Conservation (phyloP, 2,888 invertebrate genomes). For the Amaurobius ferox region DNA sequence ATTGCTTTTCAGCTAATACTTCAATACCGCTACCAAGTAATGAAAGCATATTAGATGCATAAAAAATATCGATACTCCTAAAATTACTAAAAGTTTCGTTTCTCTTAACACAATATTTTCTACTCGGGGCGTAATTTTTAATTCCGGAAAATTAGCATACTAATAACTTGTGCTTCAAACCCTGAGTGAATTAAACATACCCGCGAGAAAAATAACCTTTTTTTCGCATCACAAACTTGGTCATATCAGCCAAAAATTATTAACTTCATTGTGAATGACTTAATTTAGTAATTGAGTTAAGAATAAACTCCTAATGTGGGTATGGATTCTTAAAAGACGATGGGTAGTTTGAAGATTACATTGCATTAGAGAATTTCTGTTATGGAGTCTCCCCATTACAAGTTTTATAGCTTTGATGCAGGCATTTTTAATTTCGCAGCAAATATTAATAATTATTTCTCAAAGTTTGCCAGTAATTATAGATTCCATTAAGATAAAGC, state of each 20-base stretch:
- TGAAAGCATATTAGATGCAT: neutral
- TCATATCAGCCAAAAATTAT: neutral
- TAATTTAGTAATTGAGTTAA: neutral
- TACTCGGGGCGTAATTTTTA: neutral
- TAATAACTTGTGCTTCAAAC: neutral
- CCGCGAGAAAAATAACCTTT: constrained; percentile 4
- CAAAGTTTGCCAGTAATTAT: too few relatives aligned
- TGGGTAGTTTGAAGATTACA: neutral
- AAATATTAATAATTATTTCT: too few relatives aligned
- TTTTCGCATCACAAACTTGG: neutral
- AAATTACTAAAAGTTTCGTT: neutral
- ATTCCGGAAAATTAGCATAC: neutral
- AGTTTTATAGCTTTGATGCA: too few relatives aligned
- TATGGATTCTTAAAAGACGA: neutral
- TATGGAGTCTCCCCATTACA: too few relatives aligned
- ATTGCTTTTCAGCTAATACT: neutral
- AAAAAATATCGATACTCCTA: neutral
- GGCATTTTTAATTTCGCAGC: too few relatives aligned
- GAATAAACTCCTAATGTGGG: neutral
- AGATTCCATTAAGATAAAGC: too few relatives aligned
- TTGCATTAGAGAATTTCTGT: neutral
- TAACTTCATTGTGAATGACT: neutral
- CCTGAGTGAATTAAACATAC: neutral
- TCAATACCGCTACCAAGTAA: neutral
- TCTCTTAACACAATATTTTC: neutral